Evolutionary conservation across 2,888 invertebrate species (phyloP).

Genomic region (Acleris laterana): DNA sequence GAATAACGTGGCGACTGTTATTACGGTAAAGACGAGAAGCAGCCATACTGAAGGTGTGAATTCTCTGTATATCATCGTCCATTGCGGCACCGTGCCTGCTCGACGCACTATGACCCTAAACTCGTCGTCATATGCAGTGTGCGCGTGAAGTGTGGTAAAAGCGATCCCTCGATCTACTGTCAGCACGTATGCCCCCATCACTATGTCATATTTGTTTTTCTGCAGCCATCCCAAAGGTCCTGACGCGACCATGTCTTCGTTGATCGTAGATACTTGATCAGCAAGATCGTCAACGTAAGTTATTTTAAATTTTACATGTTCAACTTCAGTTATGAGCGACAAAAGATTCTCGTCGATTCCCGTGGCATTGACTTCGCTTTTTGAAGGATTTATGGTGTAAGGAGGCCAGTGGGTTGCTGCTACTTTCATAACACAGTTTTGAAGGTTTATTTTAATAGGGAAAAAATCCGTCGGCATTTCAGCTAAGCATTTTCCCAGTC

Average conservation of each 20-base stretch:
- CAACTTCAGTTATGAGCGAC: slow-evolving; percentile 50
- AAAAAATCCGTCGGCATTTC: slow-evolving; percentile 45
- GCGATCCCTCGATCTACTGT: slow-evolving; percentile 43
- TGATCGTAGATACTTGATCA: slow-evolving; percentile 42
- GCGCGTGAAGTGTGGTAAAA: slow-evolving; percentile 52
- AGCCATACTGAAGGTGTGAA: slow-evolving; percentile 54
- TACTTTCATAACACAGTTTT: slow-evolving; percentile 57
- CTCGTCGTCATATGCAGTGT: slow-evolving; percentile 54
- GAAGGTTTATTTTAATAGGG: slow-evolving; percentile 50
- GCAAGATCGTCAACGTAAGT: slow-evolving; percentile 41
- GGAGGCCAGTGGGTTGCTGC: slow-evolving; percentile 59
- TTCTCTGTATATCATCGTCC: slow-evolving; percentile 55
- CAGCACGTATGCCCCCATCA: slow-evolving; percentile 48
- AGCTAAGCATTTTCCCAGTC: slow-evolving; percentile 54
- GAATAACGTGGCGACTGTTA: slow-evolving; percentile 47
- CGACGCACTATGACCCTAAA: slow-evolving; percentile 53
- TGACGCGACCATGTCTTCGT: slow-evolving; percentile 44
- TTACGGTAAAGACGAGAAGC: slow-evolving; percentile 44
- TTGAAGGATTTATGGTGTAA: slow-evolving; percentile 46
- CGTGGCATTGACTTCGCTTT: background rate
- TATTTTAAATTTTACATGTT: slow-evolving; percentile 55
- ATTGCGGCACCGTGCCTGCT: slow-evolving; percentile 46
- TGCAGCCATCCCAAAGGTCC: slow-evolving; percentile 49
- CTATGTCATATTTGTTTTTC: slow-evolving; percentile 43
- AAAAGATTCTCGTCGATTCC: slow-evolving; percentile 51